These are phyloP conservation scores for Mastomys coucha DNA, from an alignment of 2,113 vertebrate species.

Conservation along the genomic window DNA sequence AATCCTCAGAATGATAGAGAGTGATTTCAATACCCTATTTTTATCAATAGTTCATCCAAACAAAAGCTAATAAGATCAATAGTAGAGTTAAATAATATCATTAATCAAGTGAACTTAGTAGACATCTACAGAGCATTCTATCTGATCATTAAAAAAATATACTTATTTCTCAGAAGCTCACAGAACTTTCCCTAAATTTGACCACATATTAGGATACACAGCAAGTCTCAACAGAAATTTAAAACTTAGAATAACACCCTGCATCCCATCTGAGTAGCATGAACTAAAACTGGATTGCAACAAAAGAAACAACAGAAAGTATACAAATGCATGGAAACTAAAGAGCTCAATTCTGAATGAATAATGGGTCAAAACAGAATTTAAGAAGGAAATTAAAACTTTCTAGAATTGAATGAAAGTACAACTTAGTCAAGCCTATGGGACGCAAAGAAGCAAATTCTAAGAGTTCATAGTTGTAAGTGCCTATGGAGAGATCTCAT, in stretches of 20 bases:
- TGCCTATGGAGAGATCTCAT: background rate
- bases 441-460: too few species aligned
- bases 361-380: too few species aligned
- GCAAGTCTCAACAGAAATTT: background rate
- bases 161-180: background rate
- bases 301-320: background rate
- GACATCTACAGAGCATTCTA: background rate
- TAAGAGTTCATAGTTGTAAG: background rate
- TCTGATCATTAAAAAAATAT: background rate
- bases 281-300: background rate
- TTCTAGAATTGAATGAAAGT: too few species aligned
- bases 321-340: too few species aligned
- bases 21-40: background rate
- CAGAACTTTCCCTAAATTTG: background rate
- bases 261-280: too few species aligned
- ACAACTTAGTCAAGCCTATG: too few species aligned
- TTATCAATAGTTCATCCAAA: background rate
- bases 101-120: background rate
- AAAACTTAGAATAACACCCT: background rate
- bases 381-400: too few species aligned
- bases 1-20: background rate
- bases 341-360: too few species aligned
- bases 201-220: background rate
- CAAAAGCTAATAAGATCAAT: background rate
- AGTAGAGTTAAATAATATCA: background rate